Conservation (phyloP, 2,113 vertebrate species). For the Prionailurus viverrinus region DNA sequence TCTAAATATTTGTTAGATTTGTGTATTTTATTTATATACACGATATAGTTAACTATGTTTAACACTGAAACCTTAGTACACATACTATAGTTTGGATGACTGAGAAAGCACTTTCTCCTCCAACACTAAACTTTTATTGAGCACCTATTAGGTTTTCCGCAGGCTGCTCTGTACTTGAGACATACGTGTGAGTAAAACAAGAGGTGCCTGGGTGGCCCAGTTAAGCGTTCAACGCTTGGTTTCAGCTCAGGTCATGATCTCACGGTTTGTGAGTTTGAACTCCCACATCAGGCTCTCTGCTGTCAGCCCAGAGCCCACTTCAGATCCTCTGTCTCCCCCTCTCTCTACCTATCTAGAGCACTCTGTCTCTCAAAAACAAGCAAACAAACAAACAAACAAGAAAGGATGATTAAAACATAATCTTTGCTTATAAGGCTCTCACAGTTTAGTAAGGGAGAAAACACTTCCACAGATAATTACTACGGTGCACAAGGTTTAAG, state of each 20-base stretch:
- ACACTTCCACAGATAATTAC: not conserved
- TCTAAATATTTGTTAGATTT: not conserved
- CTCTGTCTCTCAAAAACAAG: too few species aligned
- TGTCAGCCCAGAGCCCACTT: too few species aligned
- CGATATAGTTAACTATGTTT: not conserved
- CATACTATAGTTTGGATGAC: not conserved
- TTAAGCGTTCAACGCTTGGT: too few species aligned
- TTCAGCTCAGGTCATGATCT: too few species aligned
- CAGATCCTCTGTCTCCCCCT: too few species aligned
- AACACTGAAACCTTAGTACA: not conserved
- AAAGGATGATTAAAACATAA: not conserved
- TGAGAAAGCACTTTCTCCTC: slow-evolving; percentile 9
- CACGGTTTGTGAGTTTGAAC: too few species aligned
- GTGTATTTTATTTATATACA: not conserved
- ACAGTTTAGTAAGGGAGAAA: not conserved
- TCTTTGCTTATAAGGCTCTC: not conserved
- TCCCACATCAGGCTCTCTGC: too few species aligned
- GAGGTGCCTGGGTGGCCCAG: too few species aligned
- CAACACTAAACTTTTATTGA: not conserved
- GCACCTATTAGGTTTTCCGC: not conserved
- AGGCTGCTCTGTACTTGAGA: not conserved
- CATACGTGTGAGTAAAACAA: not conserved
- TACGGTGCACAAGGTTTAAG: not conserved
- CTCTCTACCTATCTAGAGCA: too few species aligned
- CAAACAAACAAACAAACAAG: too few species aligned